Evolutionary conservation across 2,113 vertebrate species (phyloP).

Genomic region (Poecilia latipinna): DNA sequence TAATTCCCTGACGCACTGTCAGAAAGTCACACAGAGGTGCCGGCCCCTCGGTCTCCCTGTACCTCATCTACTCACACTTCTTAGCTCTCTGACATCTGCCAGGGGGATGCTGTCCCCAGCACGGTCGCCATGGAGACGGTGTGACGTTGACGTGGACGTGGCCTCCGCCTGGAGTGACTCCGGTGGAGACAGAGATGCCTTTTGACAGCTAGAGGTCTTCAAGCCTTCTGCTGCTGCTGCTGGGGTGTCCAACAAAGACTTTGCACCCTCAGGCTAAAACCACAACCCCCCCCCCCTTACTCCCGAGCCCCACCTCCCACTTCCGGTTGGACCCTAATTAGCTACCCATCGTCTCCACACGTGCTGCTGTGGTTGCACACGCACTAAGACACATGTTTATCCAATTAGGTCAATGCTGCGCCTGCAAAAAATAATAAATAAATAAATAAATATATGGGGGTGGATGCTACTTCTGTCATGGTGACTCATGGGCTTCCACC

Average conservation of each 20-base stretch:
- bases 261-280: conserved; percentile 5
- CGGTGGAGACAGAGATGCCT: conserved; percentile 59
- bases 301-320: neutral
- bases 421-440: neutral
- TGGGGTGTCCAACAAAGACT: conserved; percentile 19
- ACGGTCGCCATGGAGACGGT: conserved; percentile 71
- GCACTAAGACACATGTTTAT: neutral
- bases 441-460: neutral
- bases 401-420: conserved; percentile 12
- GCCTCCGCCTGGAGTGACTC: conserved; percentile 67
- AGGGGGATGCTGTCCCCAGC: conserved; percentile 55
- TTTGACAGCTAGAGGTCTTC: conserved; percentile 62
- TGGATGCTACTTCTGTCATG: conserved; percentile 8
- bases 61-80: conserved; percentile 13
- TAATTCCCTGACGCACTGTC: too few relatives aligned
- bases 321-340: conserved; percentile 28
- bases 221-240: conserved; percentile 32
- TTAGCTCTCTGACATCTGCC: conserved; percentile 61
- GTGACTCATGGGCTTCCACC: conserved; percentile 69
- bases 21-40: too few relatives aligned
- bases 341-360: conserved; percentile 4
- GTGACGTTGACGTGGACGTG: conserved; percentile 66
- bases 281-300: conserved; percentile 8
- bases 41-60: conserved; percentile 12
- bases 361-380: neutral